These are phyloP conservation scores for Stenchaetothrips biformis DNA, from an alignment of 2,888 invertebrate species.

Conservation along the genomic window DNA sequence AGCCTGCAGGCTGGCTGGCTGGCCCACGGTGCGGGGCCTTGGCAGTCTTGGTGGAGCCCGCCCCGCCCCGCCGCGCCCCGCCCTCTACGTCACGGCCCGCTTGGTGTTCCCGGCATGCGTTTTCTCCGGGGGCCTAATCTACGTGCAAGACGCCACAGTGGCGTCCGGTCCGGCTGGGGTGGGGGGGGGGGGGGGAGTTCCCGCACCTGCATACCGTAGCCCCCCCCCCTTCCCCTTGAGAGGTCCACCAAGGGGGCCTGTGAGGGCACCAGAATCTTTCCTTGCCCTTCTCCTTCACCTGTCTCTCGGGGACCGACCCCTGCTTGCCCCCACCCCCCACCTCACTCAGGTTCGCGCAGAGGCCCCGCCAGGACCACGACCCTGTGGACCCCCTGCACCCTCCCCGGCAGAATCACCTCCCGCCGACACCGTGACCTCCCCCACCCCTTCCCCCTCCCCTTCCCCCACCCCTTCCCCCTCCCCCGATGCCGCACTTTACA, in stretches of 20 bases:
- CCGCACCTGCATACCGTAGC: conserved; percentile 37
- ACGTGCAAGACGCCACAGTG: conserved; percentile 36
- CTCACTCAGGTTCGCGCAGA: too few species aligned
- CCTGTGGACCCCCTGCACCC: too few species aligned
- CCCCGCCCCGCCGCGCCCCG: conserved; percentile 26
- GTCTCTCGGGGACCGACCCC: conserved; percentile 16
- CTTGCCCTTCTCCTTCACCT: conserved; percentile 2
- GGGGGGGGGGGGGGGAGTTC: conserved; percentile 24
- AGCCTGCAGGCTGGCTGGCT: too few species aligned
- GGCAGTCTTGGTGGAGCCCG: neutral
- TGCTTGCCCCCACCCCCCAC: too few species aligned
- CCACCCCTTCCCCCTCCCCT: neutral
- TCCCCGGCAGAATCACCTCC: too few species aligned
- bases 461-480: conserved; percentile 36
- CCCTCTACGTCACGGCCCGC: conserved; percentile 26
- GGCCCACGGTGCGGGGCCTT: too few species aligned
- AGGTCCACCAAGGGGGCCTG: neutral
- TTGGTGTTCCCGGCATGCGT: conserved; percentile 35
- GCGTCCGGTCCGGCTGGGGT: conserved; percentile 40
- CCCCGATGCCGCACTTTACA: conserved; percentile 26
- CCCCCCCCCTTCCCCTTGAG: neutral
- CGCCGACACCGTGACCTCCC: neutral
- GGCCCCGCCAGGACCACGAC: too few species aligned
- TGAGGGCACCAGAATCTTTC: neutral
- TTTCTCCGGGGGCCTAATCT: conserved; percentile 36